A percentile compares a stretch with the other conserved stretches of the same genome.
phyloP scores from a whole-genome alignment of 1,140 invertebrate species.

The Paramacrobiotus metropolitanus region DNA sequence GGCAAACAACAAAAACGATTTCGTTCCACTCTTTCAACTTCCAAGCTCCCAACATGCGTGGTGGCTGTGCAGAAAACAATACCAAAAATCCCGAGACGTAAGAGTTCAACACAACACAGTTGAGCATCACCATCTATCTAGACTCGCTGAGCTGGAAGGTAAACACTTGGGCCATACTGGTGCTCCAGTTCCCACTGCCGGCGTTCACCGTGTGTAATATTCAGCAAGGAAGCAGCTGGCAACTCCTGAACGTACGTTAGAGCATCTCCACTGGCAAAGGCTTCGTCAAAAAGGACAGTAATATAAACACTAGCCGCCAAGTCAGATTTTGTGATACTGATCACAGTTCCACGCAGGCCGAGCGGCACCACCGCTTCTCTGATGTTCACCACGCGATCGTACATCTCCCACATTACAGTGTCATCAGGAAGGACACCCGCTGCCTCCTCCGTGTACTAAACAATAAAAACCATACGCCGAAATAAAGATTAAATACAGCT shows the following conservation, averaged over 20 bases:
- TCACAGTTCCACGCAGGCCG: constrained; percentile 53
- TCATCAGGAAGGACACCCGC: constrained; percentile 33
- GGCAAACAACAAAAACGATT: too few relatives aligned
- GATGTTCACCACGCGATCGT: constrained; percentile 58
- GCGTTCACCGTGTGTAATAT: background rate
- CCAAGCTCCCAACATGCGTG: too few relatives aligned
- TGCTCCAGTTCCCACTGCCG: background rate
- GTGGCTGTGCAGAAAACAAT: too few relatives aligned
- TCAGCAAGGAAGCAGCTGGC: background rate
- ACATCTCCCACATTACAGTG: constrained; percentile 35
- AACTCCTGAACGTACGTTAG: background rate
- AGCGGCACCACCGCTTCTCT: constrained; percentile 46
- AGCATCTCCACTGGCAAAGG: background rate
- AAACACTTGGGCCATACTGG: background rate
- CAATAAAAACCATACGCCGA: too few relatives aligned
- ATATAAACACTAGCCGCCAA: background rate
- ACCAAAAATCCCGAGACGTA: too few relatives aligned
- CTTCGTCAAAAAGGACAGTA: constrained; percentile 6
- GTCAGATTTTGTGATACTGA: constrained; percentile 28
- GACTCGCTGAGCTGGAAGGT: background rate
- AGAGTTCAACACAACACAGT: too few relatives aligned
- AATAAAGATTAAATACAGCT: too few relatives aligned
- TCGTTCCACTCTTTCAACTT: too few relatives aligned
- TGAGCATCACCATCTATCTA: too few relatives aligned
- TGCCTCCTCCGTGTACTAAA: too few relatives aligned